A percentile compares a stretch with the other conserved stretches of the same genome.
Evolutionary conservation across 2,113 vertebrate species (phyloP).

Genomic region (Gnathonemus echidnorhynchus): DNA sequence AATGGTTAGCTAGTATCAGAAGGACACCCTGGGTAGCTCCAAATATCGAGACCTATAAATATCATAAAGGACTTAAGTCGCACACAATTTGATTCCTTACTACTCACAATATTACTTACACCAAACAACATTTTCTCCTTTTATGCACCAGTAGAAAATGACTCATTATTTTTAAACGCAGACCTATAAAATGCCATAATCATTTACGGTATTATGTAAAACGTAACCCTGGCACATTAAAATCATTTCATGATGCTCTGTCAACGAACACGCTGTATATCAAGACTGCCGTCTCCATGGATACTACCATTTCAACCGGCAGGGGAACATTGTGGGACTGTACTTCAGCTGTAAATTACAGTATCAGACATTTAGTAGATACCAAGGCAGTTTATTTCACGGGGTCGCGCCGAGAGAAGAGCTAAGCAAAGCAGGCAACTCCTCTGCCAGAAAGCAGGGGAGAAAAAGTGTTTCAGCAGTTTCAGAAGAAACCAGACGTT

Average conservation of each 20-base stretch:
- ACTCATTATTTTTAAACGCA: neutral
- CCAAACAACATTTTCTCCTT: neutral
- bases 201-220: neutral
- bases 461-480: neutral
- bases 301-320: slow-evolving; percentile 8
- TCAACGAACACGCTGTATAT: neutral
- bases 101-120: neutral
- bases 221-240: neutral
- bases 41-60: neutral
- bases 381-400: neutral
- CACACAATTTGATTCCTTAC: neutral
- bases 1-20: neutral
- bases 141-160: neutral
- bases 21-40: neutral
- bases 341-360: neutral
- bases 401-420: neutral
- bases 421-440: neutral
- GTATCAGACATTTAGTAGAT: neutral
- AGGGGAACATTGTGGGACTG: neutral
- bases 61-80: neutral
- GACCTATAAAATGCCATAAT: neutral
- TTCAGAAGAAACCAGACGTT: neutral
- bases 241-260: neutral
- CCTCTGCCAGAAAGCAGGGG: neutral
- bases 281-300: slow-evolving; percentile 15